Evolutionary conservation across 2,888 invertebrate species (phyloP), one percentile per base, ranked within the genome.

Genomic region (Bembecia ichneumoniformis): DNA sequence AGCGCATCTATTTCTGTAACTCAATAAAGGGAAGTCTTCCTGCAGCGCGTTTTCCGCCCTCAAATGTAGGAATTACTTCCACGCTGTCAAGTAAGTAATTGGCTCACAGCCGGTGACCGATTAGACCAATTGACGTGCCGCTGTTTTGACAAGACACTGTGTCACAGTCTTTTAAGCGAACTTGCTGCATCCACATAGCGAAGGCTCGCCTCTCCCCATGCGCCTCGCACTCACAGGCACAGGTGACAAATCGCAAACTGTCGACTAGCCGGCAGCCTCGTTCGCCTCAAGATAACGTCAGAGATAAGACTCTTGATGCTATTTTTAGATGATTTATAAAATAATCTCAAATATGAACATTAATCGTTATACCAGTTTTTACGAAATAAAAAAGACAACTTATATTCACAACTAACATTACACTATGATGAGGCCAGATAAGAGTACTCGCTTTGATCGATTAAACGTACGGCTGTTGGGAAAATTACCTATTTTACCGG

Each of bases 31-130:
- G 83, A 82, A 84, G 81, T 79, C 76, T 86, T 83, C 81, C 82
- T 83, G 80, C 74, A 68, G 72, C 67, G 71, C 79, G 65, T 69
- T 82, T 82, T 86, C 84, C 84, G 84, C 80, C 80, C 77, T 81
- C 82, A 83, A 83, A 86, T 83, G 82, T 81, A 80, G 77, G 84
- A 86, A 86, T 83, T 82, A 79, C 82, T 84, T 82, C 82, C 83
- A 86, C 74, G 77, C 81, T 81, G 80, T 75, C 79, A 83, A 86
- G 71, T 86, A 80, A 81, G 77, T 86, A 86, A 87, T 86, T 86
- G 86, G 68, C 76, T 75, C 79, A 66, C 82, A 81, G 84, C 76
- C 79, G 82, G 81, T 72, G 71, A 65, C 75, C 79, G 75, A 86
- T 86, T 86, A 86, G 69, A 71, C 74, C 81, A 87, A 87, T 87